Conservation (phyloP, 1,140 invertebrate genomes). For the Brachionus manjavacas region DNA sequence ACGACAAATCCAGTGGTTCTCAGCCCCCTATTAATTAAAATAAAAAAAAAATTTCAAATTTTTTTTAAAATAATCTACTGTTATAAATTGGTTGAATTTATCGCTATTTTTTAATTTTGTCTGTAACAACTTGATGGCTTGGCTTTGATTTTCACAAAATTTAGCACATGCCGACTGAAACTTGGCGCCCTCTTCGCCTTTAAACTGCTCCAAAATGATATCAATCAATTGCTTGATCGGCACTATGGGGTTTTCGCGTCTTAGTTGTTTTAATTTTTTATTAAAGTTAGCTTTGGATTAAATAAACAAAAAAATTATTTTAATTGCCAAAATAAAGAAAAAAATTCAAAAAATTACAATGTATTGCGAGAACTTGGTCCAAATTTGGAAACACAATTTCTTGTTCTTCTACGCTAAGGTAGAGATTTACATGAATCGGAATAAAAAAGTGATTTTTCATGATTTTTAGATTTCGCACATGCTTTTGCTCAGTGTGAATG, state of each 20-base stretch:
- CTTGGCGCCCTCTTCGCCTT: conserved; percentile 16
- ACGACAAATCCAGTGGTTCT: conserved; percentile 35
- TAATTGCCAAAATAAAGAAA: neutral
- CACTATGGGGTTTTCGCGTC: conserved; percentile 18
- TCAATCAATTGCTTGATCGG: conserved; percentile 10
- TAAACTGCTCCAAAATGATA: conserved; percentile 17
- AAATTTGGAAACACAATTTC: conserved; percentile 36
- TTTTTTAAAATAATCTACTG: neutral
- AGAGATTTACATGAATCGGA: neutral
- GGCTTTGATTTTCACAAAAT: conserved; percentile 41
- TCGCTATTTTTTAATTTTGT: conserved; percentile 36
- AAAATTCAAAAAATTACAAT: conserved; percentile 1
- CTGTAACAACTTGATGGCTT: conserved; percentile 34
- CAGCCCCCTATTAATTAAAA: neutral
- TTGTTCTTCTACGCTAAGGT: conserved; percentile 20
- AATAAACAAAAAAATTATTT: neutral
- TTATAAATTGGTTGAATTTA: conserved; percentile 37
- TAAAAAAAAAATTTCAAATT: neutral
- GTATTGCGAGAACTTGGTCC: conserved; percentile 26
- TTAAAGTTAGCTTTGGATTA: conserved; percentile 29
- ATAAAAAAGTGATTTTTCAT: conserved; percentile 33
- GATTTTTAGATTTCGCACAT: conserved; percentile 41
- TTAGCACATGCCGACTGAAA: conserved; percentile 37
- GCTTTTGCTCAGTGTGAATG: conserved; percentile 41
- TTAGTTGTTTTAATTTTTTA: conserved; percentile 19